These are phyloP conservation scores for Blastobasis adustella DNA, from an alignment of 2,888 invertebrate species.

Conservation along the genomic window DNA sequence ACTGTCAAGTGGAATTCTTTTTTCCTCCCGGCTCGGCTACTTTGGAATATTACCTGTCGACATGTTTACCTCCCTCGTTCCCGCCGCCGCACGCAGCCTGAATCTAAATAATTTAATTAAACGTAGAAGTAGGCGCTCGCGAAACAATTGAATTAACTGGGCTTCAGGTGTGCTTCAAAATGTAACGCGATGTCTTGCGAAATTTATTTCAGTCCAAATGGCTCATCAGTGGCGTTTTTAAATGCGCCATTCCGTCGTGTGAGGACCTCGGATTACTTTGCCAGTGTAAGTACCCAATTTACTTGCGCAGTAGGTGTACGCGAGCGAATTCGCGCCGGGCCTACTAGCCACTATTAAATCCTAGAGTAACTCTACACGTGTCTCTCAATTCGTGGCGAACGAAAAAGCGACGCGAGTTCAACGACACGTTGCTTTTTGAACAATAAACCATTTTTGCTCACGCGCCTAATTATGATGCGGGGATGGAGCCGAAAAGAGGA, in stretches of 20 bases:
- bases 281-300: background rate
- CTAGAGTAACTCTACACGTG: too few species aligned
- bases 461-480: background rate
- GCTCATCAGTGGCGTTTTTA: too few species aligned
- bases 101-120: background rate
- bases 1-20: background rate
- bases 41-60: background rate
- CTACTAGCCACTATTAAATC: too few species aligned
- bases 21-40: background rate
- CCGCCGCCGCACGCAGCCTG: background rate
- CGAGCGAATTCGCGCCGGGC: too few species aligned
- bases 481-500: conserved; percentile 16
- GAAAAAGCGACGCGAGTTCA: background rate
- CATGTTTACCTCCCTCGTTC: background rate
- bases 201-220: too few species aligned
- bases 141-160: background rate
- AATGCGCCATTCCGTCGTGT: background rate
- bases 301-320: too few species aligned
- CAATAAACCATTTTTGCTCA: background rate
- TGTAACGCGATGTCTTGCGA: background rate
- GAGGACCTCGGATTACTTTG: background rate
- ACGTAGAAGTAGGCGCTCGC: background rate
- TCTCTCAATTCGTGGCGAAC: background rate
- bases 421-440: background rate
- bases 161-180: background rate